phyloP scores from a whole-genome alignment of 1,140 invertebrate genomes.

The Trissolcus basalis region DNA sequence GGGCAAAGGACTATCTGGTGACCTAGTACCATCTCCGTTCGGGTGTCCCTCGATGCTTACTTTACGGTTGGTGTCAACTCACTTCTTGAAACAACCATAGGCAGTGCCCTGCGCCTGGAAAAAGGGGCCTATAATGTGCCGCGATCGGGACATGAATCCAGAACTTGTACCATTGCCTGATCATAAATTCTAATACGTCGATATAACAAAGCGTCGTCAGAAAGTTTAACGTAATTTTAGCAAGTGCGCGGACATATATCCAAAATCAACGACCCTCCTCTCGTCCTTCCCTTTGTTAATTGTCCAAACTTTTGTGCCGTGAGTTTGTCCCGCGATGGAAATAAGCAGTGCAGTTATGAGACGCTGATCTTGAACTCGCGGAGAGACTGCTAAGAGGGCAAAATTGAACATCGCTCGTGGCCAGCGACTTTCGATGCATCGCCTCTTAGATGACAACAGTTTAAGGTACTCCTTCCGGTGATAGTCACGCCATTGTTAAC shows the following conservation, averaged over 20 bases:
- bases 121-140: slow-evolving; percentile 79
- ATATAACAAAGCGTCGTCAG: slow-evolving; percentile 17
- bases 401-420: slow-evolving; percentile 14
- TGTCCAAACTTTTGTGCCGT: slow-evolving; percentile 24
- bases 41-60: slow-evolving; percentile 82
- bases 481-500: background rate
- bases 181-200: slow-evolving; percentile 36
- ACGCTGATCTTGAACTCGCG: slow-evolving; percentile 11
- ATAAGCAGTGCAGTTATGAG: background rate
- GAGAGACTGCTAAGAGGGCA: background rate
- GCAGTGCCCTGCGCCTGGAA: slow-evolving; percentile 72
- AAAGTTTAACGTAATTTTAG: slow-evolving; percentile 6
- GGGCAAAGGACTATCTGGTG: slow-evolving; percentile 66
- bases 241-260: slow-evolving; percentile 37
- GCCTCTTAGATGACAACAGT: background rate
- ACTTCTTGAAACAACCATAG: slow-evolving; percentile 91
- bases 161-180: slow-evolving; percentile 58
- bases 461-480: too few relatives aligned
- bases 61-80: slow-evolving; percentile 89
- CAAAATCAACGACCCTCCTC: slow-evolving; percentile 22
- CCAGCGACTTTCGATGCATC: slow-evolving; percentile 3
- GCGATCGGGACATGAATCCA: slow-evolving; percentile 85
- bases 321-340: background rate
- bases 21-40: slow-evolving; percentile 63
- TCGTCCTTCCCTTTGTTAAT: slow-evolving; percentile 40